phyloP scores from a whole-genome alignment of 2,113 vertebrate species.

The Cryptotis parvus region DNA sequence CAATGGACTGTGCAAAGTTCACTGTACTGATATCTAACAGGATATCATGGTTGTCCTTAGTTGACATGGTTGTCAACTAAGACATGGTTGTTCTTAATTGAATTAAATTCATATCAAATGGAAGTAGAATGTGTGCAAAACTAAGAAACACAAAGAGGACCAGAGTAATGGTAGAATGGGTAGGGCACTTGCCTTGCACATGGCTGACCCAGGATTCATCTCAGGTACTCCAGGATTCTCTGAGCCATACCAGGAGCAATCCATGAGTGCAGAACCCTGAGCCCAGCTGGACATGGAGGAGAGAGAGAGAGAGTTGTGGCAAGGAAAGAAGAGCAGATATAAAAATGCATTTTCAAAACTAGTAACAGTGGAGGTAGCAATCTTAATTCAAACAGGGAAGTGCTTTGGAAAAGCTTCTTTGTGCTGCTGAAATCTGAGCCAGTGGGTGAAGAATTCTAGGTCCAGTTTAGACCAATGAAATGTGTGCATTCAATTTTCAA shows the following conservation, averaged over 20 bases:
- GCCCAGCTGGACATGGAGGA: too few species aligned
- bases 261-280: too few species aligned
- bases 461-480: conserved; percentile 31
- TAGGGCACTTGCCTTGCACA: too few species aligned
- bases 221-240: too few species aligned
- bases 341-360: conserved; percentile 28
- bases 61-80: background rate
- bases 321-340: too few species aligned
- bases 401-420: conserved; percentile 42
- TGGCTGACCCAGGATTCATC: too few species aligned
- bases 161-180: too few species aligned
- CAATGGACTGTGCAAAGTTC: background rate
- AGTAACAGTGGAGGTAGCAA: background rate
- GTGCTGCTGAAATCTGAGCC: conserved; percentile 53
- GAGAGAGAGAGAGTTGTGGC: too few species aligned
- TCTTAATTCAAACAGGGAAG: conserved; percentile 21
- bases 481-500: conserved; percentile 39
- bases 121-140: background rate
- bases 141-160: background rate
- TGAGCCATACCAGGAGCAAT: too few species aligned
- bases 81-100: background rate
- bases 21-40: background rate
- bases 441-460: conserved; percentile 20
- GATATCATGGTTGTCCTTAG: too few species aligned
- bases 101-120: background rate